Conservation (phyloP, 2,797 vertebrate genomes). For the Amblyopsis hoosieri region DNA sequence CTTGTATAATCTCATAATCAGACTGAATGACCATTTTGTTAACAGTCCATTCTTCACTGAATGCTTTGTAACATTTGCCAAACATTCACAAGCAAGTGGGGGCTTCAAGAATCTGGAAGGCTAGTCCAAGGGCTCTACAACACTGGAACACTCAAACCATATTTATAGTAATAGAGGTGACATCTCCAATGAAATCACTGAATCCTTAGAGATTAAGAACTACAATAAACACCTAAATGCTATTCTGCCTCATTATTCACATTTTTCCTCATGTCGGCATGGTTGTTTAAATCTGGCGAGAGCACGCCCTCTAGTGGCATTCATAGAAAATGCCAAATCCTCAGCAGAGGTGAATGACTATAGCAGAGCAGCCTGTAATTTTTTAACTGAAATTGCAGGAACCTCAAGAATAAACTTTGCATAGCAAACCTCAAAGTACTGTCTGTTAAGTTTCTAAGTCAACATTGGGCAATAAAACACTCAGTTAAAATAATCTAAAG, state of each 20-base stretch:
- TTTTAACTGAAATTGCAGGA: not conserved
- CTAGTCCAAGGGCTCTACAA: too few species aligned
- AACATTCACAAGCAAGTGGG: too few species aligned
- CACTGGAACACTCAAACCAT: too few species aligned
- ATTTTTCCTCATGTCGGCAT: not conserved
- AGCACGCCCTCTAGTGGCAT: conserved; percentile 22
- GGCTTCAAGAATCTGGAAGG: too few species aligned
- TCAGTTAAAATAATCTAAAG: not conserved
- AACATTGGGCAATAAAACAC: not conserved
- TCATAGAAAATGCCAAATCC: not conserved
- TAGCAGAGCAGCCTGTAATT: not conserved
- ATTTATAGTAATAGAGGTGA: too few species aligned
- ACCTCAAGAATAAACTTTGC: conserved; percentile 1
- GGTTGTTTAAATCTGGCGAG: not conserved
- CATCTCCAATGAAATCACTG: too few species aligned
- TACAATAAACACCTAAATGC: not conserved
- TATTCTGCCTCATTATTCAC: not conserved
- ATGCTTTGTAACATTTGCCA: too few species aligned
- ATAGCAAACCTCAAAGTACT: not conserved
- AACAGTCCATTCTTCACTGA: too few species aligned
- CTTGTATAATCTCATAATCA: too few species aligned
- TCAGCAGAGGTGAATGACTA: not conserved
- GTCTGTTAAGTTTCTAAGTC: not conserved
- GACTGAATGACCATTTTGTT: too few species aligned
- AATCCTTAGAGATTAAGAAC: too few species aligned